These are phyloP conservation scores for Heterochromis multidens DNA, from an alignment of 2,113 vertebrate species.

Conservation along the genomic window DNA sequence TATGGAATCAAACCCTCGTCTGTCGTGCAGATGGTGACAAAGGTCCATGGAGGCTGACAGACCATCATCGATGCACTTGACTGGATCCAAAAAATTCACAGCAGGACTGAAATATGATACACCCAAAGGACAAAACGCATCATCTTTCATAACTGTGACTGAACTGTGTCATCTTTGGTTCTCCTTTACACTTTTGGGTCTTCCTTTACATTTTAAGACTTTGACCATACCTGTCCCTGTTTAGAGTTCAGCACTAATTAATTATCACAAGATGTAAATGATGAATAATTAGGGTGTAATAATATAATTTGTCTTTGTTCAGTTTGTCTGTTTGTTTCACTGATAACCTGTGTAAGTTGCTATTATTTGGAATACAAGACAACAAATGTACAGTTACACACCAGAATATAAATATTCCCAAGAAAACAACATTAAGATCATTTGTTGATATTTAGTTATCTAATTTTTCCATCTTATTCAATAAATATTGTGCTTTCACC, in stretches of 20 bases:
- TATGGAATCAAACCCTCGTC: background rate
- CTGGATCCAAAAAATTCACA: background rate
- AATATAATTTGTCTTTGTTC: background rate
- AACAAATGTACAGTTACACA: background rate
- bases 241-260: background rate
- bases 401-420: background rate
- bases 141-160: background rate
- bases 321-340: background rate
- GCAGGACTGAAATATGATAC: background rate
- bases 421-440: background rate
- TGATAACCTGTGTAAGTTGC: background rate
- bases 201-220: background rate
- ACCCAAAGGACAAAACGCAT: background rate
- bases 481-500: no score
- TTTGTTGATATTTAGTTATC: background rate
- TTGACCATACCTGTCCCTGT: accelerated
- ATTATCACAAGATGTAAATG: background rate
- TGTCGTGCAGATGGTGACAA: background rate
- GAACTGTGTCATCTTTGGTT: background rate
- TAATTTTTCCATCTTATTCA: background rate
- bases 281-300: background rate
- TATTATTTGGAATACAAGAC: background rate
- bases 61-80: background rate
- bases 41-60: background rate
- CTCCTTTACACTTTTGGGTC: accelerated